phyloP scores from a whole-genome alignment of 23 tunicate genomes.

The Ciona savignyi region DNA sequence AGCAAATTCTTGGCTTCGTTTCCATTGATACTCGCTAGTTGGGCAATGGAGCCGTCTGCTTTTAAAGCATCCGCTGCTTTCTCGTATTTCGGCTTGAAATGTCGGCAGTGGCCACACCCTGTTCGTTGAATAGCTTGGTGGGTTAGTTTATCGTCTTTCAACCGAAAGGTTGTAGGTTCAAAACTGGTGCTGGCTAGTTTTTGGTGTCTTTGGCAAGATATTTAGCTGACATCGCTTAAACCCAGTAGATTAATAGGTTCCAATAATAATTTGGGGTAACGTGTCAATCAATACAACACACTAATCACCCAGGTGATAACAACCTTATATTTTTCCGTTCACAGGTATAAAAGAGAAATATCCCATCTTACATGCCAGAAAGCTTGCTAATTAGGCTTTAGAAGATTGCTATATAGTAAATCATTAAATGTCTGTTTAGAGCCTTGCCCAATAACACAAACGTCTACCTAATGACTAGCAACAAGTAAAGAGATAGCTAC shows the following conservation, averaged over 20 bases:
- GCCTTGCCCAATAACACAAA: neutral
- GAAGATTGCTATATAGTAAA: too few species aligned
- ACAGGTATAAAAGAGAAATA: too few species aligned
- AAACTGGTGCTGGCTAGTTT: neutral
- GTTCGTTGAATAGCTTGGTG: constrained; percentile 8
- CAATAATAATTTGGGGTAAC: too few species aligned
- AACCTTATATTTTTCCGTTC: too few species aligned
- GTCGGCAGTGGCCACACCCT: constrained; percentile 94
- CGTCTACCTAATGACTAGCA: too few species aligned
- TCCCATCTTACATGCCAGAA: too few species aligned
- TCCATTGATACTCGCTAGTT: constrained; percentile 57
- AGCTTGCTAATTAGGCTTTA: too few species aligned
- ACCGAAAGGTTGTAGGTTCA: neutral
- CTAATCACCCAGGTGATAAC: too few species aligned
- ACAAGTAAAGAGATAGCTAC: too few species aligned
- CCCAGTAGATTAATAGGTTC: too few species aligned
- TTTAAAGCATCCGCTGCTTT: constrained; percentile 53
- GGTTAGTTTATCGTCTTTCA: constrained; percentile 40
- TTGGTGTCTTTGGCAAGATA: constrained; percentile 49
- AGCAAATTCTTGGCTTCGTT: constrained; percentile 17
- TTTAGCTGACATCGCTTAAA: constrained; percentile 4
- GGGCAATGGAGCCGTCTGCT: constrained; percentile 9
- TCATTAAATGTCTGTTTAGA: too few species aligned
- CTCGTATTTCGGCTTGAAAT: constrained; percentile 58
- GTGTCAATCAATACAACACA: too few species aligned